phyloP scores from a whole-genome alignment of 2,888 invertebrate species.

The Nudaria mundana region DNA sequence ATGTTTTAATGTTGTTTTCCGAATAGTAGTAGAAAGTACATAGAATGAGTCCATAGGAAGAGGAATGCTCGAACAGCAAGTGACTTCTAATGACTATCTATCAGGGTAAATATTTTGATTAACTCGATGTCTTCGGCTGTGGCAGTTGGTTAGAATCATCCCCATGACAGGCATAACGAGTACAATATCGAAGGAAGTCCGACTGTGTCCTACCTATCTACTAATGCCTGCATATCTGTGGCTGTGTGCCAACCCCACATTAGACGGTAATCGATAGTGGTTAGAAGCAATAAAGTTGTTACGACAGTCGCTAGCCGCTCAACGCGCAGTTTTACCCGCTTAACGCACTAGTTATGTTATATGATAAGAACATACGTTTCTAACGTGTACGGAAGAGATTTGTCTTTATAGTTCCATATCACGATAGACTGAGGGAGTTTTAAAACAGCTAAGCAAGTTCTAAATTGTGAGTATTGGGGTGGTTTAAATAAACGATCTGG shows the following conservation, averaged over 20 bases:
- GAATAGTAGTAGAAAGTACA: too few species aligned
- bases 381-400: slow-evolving; percentile 8
- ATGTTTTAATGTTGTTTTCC: too few species aligned
- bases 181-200: too few species aligned
- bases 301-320: slow-evolving; percentile 15
- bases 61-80: too few species aligned
- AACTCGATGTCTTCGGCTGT: too few species aligned
- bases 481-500: too few species aligned
- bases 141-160: too few species aligned
- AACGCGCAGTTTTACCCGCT: slow-evolving; percentile 15
- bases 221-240: slow-evolving; percentile 1
- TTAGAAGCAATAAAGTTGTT: slow-evolving; percentile 29
- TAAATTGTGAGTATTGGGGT: neutral
- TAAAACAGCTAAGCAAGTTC: neutral
- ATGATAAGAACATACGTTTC: slow-evolving; percentile 23
- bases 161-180: too few species aligned
- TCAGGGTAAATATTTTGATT: too few species aligned
- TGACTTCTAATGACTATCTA: too few species aligned
- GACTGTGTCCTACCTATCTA: too few species aligned
- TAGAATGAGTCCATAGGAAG: too few species aligned
- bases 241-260: slow-evolving; percentile 3
- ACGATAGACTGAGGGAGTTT: slow-evolving; percentile 1
- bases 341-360: slow-evolving; percentile 21
- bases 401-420: slow-evolving; percentile 9
- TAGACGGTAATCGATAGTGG: slow-evolving; percentile 15